A percentile compares a stretch with the other conserved stretches of the same genome.
phyloP scores from a whole-genome alignment of 2,113 vertebrate genomes.

The Tor tambroides region DNA sequence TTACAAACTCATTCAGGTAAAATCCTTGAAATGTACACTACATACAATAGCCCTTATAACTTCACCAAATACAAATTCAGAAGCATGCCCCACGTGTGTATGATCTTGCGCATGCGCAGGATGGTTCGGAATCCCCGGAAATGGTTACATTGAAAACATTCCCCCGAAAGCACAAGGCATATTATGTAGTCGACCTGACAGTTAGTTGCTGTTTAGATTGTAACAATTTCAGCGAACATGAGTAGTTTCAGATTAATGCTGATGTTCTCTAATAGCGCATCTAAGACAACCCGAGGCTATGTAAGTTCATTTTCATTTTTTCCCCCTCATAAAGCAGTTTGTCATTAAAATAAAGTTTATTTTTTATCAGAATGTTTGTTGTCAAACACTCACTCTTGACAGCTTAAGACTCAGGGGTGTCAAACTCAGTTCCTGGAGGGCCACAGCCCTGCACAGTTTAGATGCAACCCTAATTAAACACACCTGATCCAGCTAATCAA shows the following conservation, averaged over 20 bases:
- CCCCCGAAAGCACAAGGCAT: constrained; percentile 50
- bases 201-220: not conserved
- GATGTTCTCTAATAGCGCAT: constrained; percentile 51
- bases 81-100: constrained; percentile 23
- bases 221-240: constrained; percentile 59
- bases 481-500: no score
- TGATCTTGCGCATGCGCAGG: constrained; percentile 61
- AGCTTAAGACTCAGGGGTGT: no score
- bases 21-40: not conserved
- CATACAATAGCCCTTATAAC: not conserved
- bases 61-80: not conserved
- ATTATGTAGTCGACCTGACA: constrained; percentile 57
- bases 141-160: constrained; percentile 65
- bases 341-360: not conserved
- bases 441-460: no score
- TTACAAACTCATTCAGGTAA: not conserved
- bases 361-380: not conserved
- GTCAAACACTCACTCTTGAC: not conserved
- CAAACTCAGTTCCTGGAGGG: no score
- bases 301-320: constrained; percentile 54
- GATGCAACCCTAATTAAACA: no score
- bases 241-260: constrained; percentile 61
- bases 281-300: constrained; percentile 57
- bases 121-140: constrained; percentile 58
- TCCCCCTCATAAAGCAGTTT: not conserved